phyloP scores from a whole-genome alignment of 2,797 vertebrate species.

The Tenualosa ilisha region DNA sequence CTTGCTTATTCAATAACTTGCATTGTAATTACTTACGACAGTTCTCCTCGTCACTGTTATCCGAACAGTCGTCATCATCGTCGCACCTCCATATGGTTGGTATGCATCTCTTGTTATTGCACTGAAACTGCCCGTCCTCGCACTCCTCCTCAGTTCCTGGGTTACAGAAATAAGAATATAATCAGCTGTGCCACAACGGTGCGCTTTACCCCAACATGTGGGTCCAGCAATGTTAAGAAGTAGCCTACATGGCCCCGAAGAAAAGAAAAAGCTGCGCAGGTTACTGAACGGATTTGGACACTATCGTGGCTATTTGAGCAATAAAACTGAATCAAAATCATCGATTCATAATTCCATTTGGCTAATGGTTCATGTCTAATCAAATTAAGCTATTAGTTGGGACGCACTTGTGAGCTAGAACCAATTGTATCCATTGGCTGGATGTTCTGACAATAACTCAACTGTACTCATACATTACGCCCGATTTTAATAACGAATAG shows the following conservation, averaged over 20 bases:
- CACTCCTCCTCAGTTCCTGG: constrained; percentile 79
- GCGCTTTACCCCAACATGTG: background rate
- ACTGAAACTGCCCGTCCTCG: constrained; percentile 92
- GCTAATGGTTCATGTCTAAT: background rate
- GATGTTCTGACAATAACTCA: constrained; percentile 5
- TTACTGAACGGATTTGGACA: background rate
- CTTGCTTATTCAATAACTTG: background rate
- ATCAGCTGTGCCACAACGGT: background rate
- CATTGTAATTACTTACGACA: constrained; percentile 82
- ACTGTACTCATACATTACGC: background rate
- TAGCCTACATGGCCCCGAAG: background rate
- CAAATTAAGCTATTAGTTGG: background rate
- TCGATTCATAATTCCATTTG: background rate
- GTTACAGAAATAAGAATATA: background rate
- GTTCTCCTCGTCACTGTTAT: constrained; percentile 96
- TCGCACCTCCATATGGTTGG: constrained; percentile 94
- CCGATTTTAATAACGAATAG: background rate
- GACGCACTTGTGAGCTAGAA: background rate
- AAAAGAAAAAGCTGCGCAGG: background rate
- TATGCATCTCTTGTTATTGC: constrained; percentile 92
- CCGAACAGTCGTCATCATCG: constrained; percentile 94
- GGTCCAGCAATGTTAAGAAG: background rate
- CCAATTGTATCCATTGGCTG: background rate
- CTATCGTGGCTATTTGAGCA: background rate
- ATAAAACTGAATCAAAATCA: background rate